Evolutionary conservation across 2,888 invertebrate genomes (phyloP), one percentile per base, ranked within the genome.

Genomic region (Eumerus sabulonum): DNA sequence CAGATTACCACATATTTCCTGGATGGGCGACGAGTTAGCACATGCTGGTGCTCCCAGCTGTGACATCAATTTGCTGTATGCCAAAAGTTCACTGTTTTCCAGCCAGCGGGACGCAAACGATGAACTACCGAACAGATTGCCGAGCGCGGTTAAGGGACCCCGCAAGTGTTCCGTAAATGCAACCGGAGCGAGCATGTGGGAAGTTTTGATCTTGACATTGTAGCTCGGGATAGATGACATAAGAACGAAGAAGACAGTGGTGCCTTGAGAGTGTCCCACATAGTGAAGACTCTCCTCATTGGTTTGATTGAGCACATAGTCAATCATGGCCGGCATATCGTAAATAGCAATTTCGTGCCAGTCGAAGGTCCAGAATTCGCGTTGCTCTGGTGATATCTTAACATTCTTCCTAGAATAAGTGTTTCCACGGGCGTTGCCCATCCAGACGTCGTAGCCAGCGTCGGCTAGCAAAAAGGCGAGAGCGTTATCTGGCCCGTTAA

Each of bases 241-340:
- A 85, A 95, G 90, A 1, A 93, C 93, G 85, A 93, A 95, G 84
- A 94, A 92, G 82, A 93, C 91, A 0, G 96, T 94, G 0, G 95
- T 94, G 0, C 97, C 88, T 82, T 88, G 88, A 0, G 88, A 88
- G 70, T 88, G 87, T 92, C 96, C 97, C 0, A 94, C 88, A 86
- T 95, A 96, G 84, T 93, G 93, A 0, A 97, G 84, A 35, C 92
- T 89, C 2, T 90, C 83, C 48, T 91, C 89, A 0, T 91, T 90
- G 0, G 94, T 93, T 1, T 84, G 77, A 0, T 85, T 84, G 0
- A 93, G 86, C 1, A 92, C 90, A 84, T 93, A 92, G 85, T 97
- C 94, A 59, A 98, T 92, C 92, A 93, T 94, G 0, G 94, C 92
- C 0, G 97, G 95, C 53, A 97, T 84, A 87, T 98, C 97, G 82